Conservation (phyloP, 92 coral and sea anemone species). For the Porites divaricata region DNA sequence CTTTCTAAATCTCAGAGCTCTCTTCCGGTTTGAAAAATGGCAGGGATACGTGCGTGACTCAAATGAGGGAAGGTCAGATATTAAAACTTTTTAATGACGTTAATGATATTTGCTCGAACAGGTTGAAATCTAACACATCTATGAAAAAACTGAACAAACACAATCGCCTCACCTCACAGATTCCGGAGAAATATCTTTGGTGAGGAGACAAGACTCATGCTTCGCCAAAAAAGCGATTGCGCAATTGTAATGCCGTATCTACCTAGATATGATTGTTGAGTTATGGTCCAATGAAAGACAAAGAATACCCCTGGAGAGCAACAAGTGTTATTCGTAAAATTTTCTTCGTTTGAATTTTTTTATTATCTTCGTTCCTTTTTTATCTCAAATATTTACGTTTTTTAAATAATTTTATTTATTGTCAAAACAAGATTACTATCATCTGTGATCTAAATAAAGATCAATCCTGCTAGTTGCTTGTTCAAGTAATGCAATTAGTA, state of each 20-base stretch:
- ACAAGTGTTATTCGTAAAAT: too few species aligned
- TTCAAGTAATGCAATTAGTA: too few species aligned
- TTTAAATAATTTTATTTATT: too few species aligned
- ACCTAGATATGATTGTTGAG: background rate
- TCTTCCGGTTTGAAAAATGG: background rate
- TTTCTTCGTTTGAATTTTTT: too few species aligned
- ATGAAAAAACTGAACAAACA: background rate
- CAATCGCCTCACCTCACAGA: background rate
- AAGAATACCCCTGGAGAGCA: too few species aligned
- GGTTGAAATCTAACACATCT: background rate
- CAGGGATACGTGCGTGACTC: background rate
- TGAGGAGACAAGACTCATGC: background rate
- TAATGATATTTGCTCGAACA: slow-evolving; percentile 1
- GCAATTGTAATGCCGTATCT: background rate
- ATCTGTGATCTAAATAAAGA: too few species aligned
- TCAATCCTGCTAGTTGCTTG: too few species aligned
- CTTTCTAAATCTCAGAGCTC: background rate
- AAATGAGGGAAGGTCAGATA: background rate
- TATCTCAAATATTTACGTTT: too few species aligned
- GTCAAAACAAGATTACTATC: too few species aligned
- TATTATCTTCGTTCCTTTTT: too few species aligned
- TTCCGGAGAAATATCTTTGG: too few species aligned
- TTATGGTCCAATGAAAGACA: background rate
- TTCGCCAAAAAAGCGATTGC: background rate
- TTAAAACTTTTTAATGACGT: background rate